Evolutionary conservation across 2,888 invertebrate genomes (phyloP).

Genomic region (Plebejus melissa): DNA sequence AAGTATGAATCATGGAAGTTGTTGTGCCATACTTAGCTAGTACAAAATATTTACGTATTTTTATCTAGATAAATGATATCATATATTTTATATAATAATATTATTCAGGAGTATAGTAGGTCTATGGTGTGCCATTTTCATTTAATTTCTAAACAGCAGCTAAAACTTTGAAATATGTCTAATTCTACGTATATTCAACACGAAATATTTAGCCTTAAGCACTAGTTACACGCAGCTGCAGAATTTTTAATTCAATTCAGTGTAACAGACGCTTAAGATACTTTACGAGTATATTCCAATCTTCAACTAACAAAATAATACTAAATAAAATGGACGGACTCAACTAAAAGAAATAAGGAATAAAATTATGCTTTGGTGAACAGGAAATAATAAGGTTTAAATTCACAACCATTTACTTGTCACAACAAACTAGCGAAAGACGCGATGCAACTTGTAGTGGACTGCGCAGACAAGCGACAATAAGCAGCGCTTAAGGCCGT

Average conservation of each 20-base stretch:
- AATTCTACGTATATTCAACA: not conserved
- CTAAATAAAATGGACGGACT: conserved; percentile 56
- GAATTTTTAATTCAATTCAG: not conserved
- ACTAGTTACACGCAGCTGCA: not conserved
- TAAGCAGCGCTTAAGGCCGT: not conserved
- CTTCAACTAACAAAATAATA: conserved; percentile 25
- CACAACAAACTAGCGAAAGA: not conserved
- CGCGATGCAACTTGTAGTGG: not conserved
- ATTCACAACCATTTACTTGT: conserved; percentile 1
- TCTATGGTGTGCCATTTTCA: not conserved
- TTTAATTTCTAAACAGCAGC: conserved; percentile 2
- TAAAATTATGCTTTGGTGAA: conserved; percentile 18
- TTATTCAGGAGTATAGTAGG: too few relatives aligned
- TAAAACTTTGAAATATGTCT: not conserved
- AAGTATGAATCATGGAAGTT: too few relatives aligned
- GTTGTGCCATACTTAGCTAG: too few relatives aligned
- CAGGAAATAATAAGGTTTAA: conserved; percentile 38
- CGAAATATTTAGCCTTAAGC: not conserved
- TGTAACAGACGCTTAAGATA: not conserved
- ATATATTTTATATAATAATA: too few relatives aligned
- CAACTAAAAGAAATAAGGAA: conserved; percentile 44
- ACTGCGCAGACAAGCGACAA: not conserved
- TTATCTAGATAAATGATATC: too few relatives aligned
- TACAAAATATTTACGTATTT: too few relatives aligned
- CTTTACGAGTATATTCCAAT: conserved; percentile 11